Evolutionary conservation across 2,888 invertebrate species (phyloP).

Genomic region (Meteorus colon): DNA sequence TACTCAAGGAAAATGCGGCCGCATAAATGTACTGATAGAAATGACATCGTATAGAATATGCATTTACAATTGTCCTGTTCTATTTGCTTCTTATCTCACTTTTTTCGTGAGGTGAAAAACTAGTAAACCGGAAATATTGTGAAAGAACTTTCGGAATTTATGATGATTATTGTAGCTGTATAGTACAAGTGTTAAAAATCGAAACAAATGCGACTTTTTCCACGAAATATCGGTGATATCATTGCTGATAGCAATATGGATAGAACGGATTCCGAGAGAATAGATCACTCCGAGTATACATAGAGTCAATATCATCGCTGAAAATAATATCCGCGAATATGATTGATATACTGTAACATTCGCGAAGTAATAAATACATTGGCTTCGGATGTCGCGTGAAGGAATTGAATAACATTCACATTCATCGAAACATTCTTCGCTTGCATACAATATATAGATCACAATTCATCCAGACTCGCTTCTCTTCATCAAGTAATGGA

Average conservation of each 20-base stretch:
- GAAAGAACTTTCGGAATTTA: too few relatives aligned
- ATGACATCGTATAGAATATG: not conserved
- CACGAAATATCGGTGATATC: too few relatives aligned
- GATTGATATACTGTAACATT: conserved; percentile 10
- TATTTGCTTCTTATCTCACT: not conserved
- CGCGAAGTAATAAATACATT: not conserved
- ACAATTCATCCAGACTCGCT: conserved; percentile 57
- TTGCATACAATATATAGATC: conserved; percentile 5
- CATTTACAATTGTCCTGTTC: conserved; percentile 7
- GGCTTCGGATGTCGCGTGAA: not conserved
- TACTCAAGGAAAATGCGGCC: too few relatives aligned
- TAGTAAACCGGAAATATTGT: too few relatives aligned
- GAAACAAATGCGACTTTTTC: too few relatives aligned
- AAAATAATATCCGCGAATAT: not conserved
- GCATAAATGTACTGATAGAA: not conserved
- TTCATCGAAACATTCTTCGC: conserved; percentile 1
- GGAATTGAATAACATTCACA: conserved; percentile 2
- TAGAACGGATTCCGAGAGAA: not conserved
- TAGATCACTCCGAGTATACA: not conserved
- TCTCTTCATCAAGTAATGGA: conserved; percentile 68
- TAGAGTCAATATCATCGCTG: not conserved
- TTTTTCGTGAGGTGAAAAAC: too few relatives aligned
- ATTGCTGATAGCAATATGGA: too few relatives aligned
- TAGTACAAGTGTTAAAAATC: too few relatives aligned
- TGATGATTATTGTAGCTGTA: too few relatives aligned